phyloP scores from a whole-genome alignment of 2,797 vertebrate species.

The Pseudochirops cupreus region DNA sequence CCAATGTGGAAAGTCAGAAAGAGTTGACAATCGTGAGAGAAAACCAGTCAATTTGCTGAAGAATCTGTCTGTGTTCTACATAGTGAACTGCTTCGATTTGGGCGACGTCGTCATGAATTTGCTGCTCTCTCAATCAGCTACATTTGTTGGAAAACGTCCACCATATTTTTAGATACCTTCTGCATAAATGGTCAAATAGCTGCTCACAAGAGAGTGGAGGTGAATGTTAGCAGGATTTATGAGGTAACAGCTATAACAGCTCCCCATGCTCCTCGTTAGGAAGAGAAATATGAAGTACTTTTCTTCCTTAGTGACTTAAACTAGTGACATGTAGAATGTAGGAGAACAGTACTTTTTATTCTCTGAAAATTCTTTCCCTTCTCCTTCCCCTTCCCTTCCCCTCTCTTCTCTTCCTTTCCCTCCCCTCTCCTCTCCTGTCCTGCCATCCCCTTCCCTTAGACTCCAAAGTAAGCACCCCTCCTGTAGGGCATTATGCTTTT shows the following conservation, averaged over 20 bases:
- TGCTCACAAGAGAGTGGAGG: not conserved
- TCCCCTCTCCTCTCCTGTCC: rapidly evolving
- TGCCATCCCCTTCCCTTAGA: not conserved
- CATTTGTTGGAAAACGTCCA: not conserved
- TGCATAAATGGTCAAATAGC: not conserved
- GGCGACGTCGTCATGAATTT: not conserved
- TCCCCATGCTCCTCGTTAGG: not conserved
- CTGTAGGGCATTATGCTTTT: not conserved
- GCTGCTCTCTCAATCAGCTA: not conserved
- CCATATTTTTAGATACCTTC: not conserved
- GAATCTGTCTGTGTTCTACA: not conserved
- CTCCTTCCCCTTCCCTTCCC: rapidly evolving
- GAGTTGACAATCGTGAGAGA: not conserved
- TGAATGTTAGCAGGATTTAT: not conserved
- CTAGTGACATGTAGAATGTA: not conserved
- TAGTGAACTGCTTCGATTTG: not conserved
- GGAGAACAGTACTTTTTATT: not conserved
- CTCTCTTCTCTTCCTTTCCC: rapidly evolving
- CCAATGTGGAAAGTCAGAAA: not conserved
- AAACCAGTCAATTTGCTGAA: not conserved
- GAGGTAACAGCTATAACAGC: not conserved
- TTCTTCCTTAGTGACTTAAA: not conserved
- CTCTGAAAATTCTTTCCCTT: not conserved
- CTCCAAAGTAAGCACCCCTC: not conserved
- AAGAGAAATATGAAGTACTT: not conserved